Evolutionary conservation across 2,888 invertebrate genomes (phyloP), one percentile per base, ranked within the genome.

Genomic region (Dicyrtoma fusca): DNA sequence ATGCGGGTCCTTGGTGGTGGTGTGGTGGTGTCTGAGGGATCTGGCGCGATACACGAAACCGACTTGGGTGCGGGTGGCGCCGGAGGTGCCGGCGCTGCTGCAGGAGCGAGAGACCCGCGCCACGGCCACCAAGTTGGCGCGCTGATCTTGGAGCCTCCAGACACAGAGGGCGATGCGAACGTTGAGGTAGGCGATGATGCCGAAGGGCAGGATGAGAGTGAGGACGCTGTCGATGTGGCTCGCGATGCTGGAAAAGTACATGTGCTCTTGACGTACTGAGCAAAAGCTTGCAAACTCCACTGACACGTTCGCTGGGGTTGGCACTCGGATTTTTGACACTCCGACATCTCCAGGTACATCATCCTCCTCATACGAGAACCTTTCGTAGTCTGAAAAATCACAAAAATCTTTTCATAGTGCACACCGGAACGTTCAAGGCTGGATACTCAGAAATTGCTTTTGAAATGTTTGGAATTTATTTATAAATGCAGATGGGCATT

Each of bases 141-240:
- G 49, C 26, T 79, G 76, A 13, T 72, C 73, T 63, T 75, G 75
- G 1, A 79, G 84, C 63, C 87, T 86, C 86, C 87, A 90, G 19
- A 94, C 89, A 3, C 89, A 89, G 23, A 86, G 83, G 73, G 88
- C 88, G 61, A 94, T 93, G 81, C 89, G 87, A 0, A 88, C 84
- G 82, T 94, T 94, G 74, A 93, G 84, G 3, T 90, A 83, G 1
- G 89, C 86, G 74, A 93, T 92, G 57, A 89, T 84, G 1, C 87
- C 84, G 78, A 92, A 88, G 1, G 94, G 94, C 49, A 91, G 82
- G 5, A 90, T 86, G 81, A 93, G 90, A 0, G 92, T 90, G 3
- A 92, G 81, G 51, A 89, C 83, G 0, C 91, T 89, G 82, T 94
- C 94, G 71, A 90, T 84, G 66, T 89, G 83, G 83, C 92, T 92